Evolutionary conservation across 2,797 vertebrate species (phyloP).

Genomic region (Falco cherrug): DNA sequence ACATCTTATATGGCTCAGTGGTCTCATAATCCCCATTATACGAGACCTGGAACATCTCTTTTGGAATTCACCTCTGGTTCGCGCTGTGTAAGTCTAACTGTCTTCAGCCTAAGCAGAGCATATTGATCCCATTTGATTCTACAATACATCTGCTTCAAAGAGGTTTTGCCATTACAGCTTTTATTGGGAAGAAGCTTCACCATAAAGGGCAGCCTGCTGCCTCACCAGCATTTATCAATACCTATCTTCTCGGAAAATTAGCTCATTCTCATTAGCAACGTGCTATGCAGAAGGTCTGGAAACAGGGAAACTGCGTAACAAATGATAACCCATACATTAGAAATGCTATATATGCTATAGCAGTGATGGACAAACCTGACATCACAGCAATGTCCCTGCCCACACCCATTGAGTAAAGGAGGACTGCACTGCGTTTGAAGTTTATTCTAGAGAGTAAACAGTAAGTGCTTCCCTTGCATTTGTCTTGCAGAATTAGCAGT

Average conservation of each 20-base stretch:
- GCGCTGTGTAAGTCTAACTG: neutral
- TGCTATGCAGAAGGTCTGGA: neutral
- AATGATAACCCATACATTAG: neutral
- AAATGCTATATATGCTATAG: neutral
- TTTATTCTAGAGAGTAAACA: constrained; percentile 23
- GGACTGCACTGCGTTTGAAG: neutral
- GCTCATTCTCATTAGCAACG: neutral
- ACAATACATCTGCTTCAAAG: constrained; percentile 16
- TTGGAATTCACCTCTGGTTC: constrained; percentile 38
- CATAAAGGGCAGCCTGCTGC: neutral
- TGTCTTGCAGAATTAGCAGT: constrained; percentile 41
- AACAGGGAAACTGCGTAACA: neutral
- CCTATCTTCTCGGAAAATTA: neutral
- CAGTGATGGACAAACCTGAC: neutral
- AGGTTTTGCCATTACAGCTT: neutral
- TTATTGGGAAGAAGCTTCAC: constrained; percentile 2
- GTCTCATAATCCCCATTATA: constrained; percentile 57
- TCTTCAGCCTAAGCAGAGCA: constrained; percentile 44
- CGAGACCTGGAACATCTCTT: constrained; percentile 47
- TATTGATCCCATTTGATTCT: constrained; percentile 46
- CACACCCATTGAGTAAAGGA: neutral
- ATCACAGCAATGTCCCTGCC: neutral
- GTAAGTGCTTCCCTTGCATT: neutral
- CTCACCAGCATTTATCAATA: constrained; percentile 23
- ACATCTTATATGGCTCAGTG: constrained; percentile 46